Evolutionary conservation across 2,888 invertebrate genomes (phyloP).

Genomic region (Orthosia incerta): DNA sequence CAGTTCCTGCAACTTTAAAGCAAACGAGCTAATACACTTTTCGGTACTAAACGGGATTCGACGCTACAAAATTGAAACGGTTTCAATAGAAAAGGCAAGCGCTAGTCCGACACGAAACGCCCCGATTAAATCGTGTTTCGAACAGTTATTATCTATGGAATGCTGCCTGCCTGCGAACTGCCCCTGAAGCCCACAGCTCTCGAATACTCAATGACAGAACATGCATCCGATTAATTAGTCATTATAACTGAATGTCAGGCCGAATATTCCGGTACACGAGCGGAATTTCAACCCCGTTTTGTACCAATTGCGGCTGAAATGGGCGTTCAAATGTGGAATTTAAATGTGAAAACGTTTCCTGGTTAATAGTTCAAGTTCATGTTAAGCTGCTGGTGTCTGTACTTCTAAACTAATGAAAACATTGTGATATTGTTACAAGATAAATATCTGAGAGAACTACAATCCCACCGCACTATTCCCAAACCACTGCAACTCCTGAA

Average conservation of each 20-base stretch:
- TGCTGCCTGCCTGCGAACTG: neutral
- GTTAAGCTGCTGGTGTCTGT: too few species aligned
- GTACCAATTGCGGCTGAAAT: conserved; percentile 3
- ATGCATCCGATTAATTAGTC: conserved; percentile 6
- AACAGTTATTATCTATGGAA: neutral
- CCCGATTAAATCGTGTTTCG: conserved; percentile 4
- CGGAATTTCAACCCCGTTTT: neutral
- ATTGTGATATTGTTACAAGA: too few species aligned
- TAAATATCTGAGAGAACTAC: neutral
- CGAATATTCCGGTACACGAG: neutral
- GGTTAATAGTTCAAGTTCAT: neutral
- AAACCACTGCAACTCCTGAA: too few species aligned
- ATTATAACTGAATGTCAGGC: neutral
- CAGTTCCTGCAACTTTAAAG: neutral
- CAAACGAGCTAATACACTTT: neutral
- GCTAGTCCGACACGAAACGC: neutral
- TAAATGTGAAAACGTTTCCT: neutral
- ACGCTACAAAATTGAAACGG: neutral
- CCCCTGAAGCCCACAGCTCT: neutral
- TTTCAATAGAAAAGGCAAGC: conserved; percentile 4
- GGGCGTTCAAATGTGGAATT: neutral
- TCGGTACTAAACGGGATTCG: neutral
- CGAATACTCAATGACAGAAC: conserved; percentile 19
- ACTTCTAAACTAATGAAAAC: too few species aligned
- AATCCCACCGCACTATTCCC: too few species aligned